Conservation (phyloP, 2,113 vertebrate species). For the Pteruthius melanotis region DNA sequence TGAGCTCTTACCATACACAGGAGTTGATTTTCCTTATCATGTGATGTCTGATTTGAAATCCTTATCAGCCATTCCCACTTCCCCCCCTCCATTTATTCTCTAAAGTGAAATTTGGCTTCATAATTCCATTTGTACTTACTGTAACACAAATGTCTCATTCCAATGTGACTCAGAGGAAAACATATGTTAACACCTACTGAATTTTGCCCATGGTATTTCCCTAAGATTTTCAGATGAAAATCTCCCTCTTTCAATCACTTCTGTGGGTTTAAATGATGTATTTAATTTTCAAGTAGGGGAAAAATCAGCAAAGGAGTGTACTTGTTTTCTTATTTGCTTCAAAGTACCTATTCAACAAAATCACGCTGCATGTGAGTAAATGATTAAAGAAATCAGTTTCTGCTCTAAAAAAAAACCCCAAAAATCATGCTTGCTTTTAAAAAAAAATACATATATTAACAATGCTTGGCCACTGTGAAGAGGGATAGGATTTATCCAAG, state of each 20-base stretch:
- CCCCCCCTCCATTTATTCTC: neutral
- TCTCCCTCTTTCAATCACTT: neutral
- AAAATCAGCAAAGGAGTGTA: neutral
- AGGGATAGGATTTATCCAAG: neutral
- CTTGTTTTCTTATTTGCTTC: neutral
- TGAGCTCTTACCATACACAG: neutral
- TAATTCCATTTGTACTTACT: neutral
- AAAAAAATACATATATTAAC: neutral
- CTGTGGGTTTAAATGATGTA: neutral
- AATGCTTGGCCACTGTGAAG: neutral
- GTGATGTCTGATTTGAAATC: neutral
- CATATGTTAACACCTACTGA: neutral
- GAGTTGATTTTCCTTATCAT: neutral
- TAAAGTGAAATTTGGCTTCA: neutral
- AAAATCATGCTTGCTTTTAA: neutral
- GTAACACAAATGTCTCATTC: neutral
- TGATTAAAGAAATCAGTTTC: neutral
- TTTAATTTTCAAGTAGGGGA: neutral
- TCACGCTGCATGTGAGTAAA: neutral
- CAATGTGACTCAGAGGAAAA: neutral
- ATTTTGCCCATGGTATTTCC: neutral
- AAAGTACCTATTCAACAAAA: neutral
- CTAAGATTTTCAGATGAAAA: neutral
- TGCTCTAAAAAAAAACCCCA: neutral
- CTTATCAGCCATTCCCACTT: neutral